Conservation (phyloP, 2,113 vertebrate genomes). For the Pyxicephalus adspersus region DNA sequence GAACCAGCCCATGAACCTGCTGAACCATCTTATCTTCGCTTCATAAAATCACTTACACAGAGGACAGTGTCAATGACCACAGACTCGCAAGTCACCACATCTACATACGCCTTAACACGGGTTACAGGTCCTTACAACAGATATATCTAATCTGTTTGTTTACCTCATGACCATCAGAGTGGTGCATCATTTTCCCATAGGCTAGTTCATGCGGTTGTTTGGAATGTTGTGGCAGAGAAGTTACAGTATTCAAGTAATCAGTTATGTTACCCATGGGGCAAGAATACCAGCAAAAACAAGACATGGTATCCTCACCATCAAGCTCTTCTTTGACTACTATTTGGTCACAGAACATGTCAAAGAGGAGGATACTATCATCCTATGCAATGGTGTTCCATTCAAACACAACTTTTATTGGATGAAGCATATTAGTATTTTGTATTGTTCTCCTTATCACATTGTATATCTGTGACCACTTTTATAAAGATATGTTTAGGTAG, state of each 20-base stretch:
- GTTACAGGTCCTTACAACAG: slow-evolving; percentile 97
- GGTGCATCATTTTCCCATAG: slow-evolving; percentile 56
- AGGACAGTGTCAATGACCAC: slow-evolving; percentile 89
- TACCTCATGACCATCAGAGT: slow-evolving; percentile 67
- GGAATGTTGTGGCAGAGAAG: slow-evolving; percentile 55
- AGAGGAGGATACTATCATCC: slow-evolving; percentile 74
- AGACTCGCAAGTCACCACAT: slow-evolving; percentile 88
- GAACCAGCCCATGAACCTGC: slow-evolving; percentile 76
- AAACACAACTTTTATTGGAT: slow-evolving; percentile 70
- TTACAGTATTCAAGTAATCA: slow-evolving; percentile 57
- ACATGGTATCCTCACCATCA: slow-evolving; percentile 62
- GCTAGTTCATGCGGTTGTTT: slow-evolving; percentile 41
- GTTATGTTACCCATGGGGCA: slow-evolving; percentile 55
- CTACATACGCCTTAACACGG: slow-evolving; percentile 95
- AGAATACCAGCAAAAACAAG: slow-evolving; percentile 68
- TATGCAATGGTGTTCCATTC: slow-evolving; percentile 73
- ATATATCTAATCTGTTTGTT: slow-evolving; percentile 77
- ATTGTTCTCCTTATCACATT: slow-evolving; percentile 59
- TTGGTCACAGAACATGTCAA: slow-evolving; percentile 64
- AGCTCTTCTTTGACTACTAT: slow-evolving; percentile 63
- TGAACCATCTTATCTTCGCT: slow-evolving; percentile 85
- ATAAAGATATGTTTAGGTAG: slow-evolving; percentile 63
- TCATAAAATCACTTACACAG: slow-evolving; percentile 86
- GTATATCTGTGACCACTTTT: slow-evolving; percentile 76
- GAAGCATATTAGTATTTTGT: slow-evolving; percentile 64